Evolutionary conservation across 2,797 vertebrate genomes (phyloP).

Genomic region (Gouania willdenowi): DNA sequence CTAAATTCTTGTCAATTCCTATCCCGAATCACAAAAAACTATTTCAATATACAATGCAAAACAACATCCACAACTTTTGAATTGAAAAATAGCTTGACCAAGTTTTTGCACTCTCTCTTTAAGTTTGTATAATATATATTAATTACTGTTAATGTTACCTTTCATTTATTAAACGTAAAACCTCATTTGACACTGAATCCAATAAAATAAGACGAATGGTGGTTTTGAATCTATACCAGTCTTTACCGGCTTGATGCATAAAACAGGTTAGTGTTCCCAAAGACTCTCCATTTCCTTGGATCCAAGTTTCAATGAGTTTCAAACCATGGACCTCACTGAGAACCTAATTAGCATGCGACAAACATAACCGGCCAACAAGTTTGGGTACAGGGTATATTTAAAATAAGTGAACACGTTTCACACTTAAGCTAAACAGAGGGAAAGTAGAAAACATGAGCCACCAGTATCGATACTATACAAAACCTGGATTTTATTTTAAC

Average conservation of each 20-base stretch:
- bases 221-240: too few relatives aligned
- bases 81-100: too few relatives aligned
- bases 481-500: conserved; percentile 38
- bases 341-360: neutral
- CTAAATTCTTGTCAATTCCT: too few relatives aligned
- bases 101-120: too few relatives aligned
- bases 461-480: conserved; percentile 33
- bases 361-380: neutral
- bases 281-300: neutral
- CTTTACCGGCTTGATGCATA: neutral
- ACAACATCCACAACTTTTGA: too few relatives aligned
- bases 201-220: too few relatives aligned
- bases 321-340: neutral
- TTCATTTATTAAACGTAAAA: too few relatives aligned
- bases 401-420: neutral
- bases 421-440: neutral
- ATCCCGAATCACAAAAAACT: too few relatives aligned
- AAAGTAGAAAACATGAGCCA: conserved; percentile 12
- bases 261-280: neutral
- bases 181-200: too few relatives aligned
- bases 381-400: conserved; percentile 1
- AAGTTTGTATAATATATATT: too few relatives aligned
- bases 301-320: neutral
- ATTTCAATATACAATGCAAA: too few relatives aligned
- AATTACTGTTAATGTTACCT: too few relatives aligned